phyloP scores from a whole-genome alignment of 2,888 invertebrate species.

The Protonemura montana region DNA sequence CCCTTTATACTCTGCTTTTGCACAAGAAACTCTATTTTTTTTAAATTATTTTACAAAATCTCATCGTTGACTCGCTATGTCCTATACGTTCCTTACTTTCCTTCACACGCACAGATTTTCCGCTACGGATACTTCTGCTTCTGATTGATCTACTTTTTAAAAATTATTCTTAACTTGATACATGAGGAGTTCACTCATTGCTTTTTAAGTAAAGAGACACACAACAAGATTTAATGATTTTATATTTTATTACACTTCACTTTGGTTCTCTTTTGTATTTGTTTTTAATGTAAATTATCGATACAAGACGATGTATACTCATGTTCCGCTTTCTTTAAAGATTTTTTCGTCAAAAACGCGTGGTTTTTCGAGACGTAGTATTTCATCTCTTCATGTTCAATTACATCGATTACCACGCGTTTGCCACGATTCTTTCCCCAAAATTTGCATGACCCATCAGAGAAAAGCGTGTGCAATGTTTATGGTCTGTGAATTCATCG shows the following conservation, averaged over 20 bases:
- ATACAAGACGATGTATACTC: neutral
- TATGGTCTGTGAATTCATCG: neutral
- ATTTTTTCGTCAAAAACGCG: neutral
- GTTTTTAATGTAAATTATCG: neutral
- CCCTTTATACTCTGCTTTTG: neutral
- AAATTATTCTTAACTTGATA: neutral
- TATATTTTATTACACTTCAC: neutral
- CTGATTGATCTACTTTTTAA: constrained; percentile 24
- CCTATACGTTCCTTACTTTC: neutral
- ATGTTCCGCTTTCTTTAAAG: neutral
- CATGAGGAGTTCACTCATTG: neutral
- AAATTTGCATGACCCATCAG: neutral
- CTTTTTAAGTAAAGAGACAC: neutral
- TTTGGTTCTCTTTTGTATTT: neutral
- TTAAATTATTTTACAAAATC: neutral
- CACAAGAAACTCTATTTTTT: constrained; percentile 1
- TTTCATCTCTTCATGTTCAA: neutral
- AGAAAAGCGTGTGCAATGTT: neutral
- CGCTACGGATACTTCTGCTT: constrained; percentile 9
- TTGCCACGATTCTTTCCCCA: too few relatives aligned
- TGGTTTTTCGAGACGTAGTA: neutral
- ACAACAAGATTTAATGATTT: neutral
- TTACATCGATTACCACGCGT: neutral
- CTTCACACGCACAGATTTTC: neutral
- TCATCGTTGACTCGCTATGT: neutral